Base-by-base conservation (phyloP, 2,113 vertebrate genomes). In the Amphilophus citrinellus region DNA sequence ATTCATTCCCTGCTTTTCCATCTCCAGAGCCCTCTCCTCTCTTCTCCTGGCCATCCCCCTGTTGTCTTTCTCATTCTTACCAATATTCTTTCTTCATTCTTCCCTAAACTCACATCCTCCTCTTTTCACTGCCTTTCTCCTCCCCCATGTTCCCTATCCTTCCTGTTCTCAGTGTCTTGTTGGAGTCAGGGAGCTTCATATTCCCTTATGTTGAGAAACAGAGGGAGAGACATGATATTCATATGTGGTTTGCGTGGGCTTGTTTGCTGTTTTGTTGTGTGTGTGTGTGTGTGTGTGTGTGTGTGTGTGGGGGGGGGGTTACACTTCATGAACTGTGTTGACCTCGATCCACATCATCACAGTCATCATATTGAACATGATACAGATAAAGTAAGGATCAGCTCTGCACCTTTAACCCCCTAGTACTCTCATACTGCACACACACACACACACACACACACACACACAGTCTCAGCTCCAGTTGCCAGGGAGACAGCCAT, bases 401-500 rank as follows among this genome's bases (percentile, higher is more conserved):
- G 76, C 78, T 86, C 56, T 10, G 10, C 61, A 80, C 32, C 76
- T 80, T 85, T 84, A 82, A 87, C 86, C 86, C 73, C 78, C 85
- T 53, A 50, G 50, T 18, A 85, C 92, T 92, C 77, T 50, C 47
- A 60, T 37, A 84, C 18, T n/a, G 59, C 81, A 68, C n/a, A 76
- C 83, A 86, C 82, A 83, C n/a, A 82, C 82, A 56, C n/a, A 82
- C 80, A 84, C 63, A 4, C 82, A 56, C 42, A 73, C 76, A 62
- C 57, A 42, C 62, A 18, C 73, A 65, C n/a, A 91, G 96, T 95
- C 97, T 92, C 83, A 59, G 88, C 93, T 96, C 96, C 90, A 92
- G 97, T 98, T 98, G 96, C 97, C 95, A 97, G 93, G 95, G 97
- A 97, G 96, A 98, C 97, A 96, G 95, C 96, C 97, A 98, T 97